A percentile compares a stretch with the other conserved stretches of the same genome.
Evolutionary conservation across 2,888 invertebrate species (phyloP).

Genomic region (Prionchulus punctatus): DNA sequence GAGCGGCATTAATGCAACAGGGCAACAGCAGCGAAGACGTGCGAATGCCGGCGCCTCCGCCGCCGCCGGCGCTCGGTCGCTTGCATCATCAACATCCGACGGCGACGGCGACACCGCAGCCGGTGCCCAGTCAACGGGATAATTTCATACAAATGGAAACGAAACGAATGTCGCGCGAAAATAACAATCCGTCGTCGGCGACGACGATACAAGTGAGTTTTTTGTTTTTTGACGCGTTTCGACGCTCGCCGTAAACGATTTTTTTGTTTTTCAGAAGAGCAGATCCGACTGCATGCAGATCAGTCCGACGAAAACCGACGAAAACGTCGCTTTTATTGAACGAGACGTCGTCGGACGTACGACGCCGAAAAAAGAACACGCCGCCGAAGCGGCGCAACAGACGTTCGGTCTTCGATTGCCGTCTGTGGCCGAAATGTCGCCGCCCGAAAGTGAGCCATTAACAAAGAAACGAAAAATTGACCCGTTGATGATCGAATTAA

Average conservation of each 20-base stretch:
- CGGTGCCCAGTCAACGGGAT: conserved; percentile 27
- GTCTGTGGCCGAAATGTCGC: conserved; percentile 5
- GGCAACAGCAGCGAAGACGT: too few species aligned
- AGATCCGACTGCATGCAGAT: neutral
- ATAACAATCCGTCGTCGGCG: too few species aligned
- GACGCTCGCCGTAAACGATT: neutral
- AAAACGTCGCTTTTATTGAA: too few species aligned
- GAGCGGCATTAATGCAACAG: too few species aligned
- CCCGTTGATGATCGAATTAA: too few species aligned
- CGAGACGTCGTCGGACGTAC: neutral
- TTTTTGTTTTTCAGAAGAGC: neutral
- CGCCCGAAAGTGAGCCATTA: conserved; percentile 8
- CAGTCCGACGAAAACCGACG: too few species aligned
- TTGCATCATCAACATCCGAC: too few species aligned
- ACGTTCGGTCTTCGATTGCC: neutral
- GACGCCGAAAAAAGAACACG: neutral
- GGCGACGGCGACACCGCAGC: conserved; percentile 20
- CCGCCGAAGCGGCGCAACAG: neutral
- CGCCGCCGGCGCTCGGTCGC: neutral
- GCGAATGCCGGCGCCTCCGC: too few species aligned
- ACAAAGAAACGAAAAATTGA: too few species aligned
- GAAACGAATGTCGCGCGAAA: conserved; percentile 13
- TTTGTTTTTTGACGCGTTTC: neutral
- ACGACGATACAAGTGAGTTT: neutral
- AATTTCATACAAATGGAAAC: conserved; percentile 26